Evolutionary conservation across 37 sponge, comb jelly and placozoan genomes (phyloP).

Genomic region (Ephydatia muelleri): DNA sequence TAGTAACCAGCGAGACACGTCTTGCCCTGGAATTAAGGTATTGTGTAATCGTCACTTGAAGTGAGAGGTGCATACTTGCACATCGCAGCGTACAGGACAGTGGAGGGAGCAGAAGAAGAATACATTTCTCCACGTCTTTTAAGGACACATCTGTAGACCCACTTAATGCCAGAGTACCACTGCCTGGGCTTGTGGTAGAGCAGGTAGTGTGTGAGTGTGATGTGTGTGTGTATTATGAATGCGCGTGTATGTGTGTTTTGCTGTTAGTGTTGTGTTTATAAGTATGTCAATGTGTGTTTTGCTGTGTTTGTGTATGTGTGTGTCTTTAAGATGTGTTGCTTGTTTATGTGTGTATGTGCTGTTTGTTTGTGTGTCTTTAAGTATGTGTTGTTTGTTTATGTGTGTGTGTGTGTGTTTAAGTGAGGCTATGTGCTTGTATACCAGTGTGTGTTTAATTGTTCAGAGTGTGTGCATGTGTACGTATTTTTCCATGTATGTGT

Average conservation of each 20-base stretch:
- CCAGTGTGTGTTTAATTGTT: not conserved
- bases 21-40: conserved; percentile 68
- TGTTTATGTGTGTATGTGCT: no score
- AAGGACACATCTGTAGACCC: conserved; percentile 65
- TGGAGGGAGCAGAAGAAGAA: conserved; percentile 46
- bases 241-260: not conserved
- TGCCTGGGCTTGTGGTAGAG: conserved; percentile 31
- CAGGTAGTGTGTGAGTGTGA: no score
- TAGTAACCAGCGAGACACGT: conserved; percentile 32
- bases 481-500: not conserved
- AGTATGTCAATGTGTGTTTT: not conserved
- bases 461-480: not conserved
- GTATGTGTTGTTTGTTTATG: no score
- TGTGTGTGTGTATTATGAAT: not conserved
- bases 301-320: not conserved
- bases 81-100: conserved; percentile 56
- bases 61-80: no score
- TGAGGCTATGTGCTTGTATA: not conserved
- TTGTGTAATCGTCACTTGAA: not conserved
- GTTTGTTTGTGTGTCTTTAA: no score
- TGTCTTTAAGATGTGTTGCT: no score
- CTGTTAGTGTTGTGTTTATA: no score
- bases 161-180: conserved; percentile 73
- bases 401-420: not conserved
- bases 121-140: conserved; percentile 77